Base-by-base conservation (phyloP, 2,113 vertebrate genomes). In the Gallinago undulata region DNA sequence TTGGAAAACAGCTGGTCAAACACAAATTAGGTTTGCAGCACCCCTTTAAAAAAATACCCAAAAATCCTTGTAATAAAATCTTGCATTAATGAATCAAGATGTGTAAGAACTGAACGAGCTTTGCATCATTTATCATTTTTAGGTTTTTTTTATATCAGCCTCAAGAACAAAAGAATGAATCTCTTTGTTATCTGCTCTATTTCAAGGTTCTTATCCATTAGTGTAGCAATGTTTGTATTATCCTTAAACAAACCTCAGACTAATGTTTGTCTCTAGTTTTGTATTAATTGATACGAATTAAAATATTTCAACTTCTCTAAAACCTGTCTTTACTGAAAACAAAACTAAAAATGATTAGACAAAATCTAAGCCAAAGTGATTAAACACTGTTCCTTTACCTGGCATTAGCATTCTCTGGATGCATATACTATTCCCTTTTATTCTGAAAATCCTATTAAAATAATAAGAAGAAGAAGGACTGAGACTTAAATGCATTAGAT, bases 401-500 rank as follows among this genome's bases (percentile, higher is more conserved):
- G 45, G 17, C 23, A 75, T n/a, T 41, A 78, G 25, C 45, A 45
- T 87, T 87, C 28, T 87, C 69, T 89, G 80, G 39, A 62, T 6
- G 13, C 30, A 59, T 37, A 39, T 78, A 80, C 37, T 63, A 39
- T 93, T 95, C 83, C 33, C 72, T 95, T 92, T 87, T 62, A 83
- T 59, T 91, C 39, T 72, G 84, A 90, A 91, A 95, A 89, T 73
- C n/a, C 41, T 82, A 75, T 74, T 90, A 78, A 73, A 91, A 77
- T 93, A 60, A 45, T 89, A 90, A 90, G 41, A 89, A 90, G 35
- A 59, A 90, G 25, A 60, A 78, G 22, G 55, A 86, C 37, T 82
- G 70, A 94, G 84, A 64, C 39, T 60, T 77, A 88, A 92, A 91
- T 92, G 48, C 53, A 89, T 90, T 76, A 59, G 84, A 55, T 80